phyloP scores from a whole-genome alignment of 2,888 invertebrate genomes.

The Abrostola tripartita region DNA sequence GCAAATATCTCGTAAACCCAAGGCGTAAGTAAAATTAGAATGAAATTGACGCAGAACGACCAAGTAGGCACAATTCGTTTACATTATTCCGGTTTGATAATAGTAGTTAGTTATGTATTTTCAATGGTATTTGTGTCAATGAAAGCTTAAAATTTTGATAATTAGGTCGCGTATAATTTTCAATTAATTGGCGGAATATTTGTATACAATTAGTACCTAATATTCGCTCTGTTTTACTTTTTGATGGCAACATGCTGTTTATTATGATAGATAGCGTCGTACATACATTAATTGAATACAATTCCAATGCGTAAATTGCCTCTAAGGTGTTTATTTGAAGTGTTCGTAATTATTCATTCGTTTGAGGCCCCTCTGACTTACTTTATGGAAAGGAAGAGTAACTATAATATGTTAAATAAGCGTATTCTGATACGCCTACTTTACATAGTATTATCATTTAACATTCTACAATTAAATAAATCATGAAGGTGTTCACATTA shows the following conservation, averaged over 20 bases:
- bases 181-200: conserved; percentile 9
- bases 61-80: conserved; percentile 16
- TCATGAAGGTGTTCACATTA: neutral
- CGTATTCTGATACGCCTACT: neutral
- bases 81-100: neutral
- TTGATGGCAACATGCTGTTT: neutral
- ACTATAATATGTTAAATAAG: neutral
- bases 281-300: neutral
- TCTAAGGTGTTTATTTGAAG: neutral
- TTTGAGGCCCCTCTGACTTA: neutral
- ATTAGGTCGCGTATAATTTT: conserved; percentile 28
- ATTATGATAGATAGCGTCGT: neutral
- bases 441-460: neutral
- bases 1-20: conserved; percentile 80
- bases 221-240: neutral
- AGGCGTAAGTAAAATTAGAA: conserved; percentile 69
- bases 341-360: neutral
- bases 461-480: neutral
- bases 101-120: neutral
- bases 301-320: neutral
- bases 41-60: conserved; percentile 64
- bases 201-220: neutral
- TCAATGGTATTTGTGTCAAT: conserved; percentile 25
- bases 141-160: conserved; percentile 21
- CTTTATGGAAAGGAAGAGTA: neutral